Base-by-base conservation (phyloP, 2,113 vertebrate genomes). In the Sigmodon hispidus region DNA sequence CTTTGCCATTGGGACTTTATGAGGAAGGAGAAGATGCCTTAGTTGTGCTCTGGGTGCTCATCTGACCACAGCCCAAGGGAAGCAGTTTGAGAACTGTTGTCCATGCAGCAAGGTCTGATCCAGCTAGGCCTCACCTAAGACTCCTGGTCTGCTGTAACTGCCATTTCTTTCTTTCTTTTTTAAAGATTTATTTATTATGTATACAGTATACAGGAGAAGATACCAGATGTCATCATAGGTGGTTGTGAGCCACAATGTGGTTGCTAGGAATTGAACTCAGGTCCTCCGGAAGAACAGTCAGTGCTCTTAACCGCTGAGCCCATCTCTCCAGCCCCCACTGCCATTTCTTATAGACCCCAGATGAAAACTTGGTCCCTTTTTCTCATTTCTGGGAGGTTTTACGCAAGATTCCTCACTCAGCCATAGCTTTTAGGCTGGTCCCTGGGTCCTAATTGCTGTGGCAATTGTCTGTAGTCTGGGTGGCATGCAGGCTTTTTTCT, bases 371-470 rank as follows among this genome's bases (percentile, higher is more conserved):
- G 7, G 4, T 87, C 36, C 48, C 57, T n/a, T 48, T 85, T 1
- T 3, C 69, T 81, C 36, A 26, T n/a, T 59, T 86, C 72, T 81
- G 21, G 55, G 19, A 45, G 2, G 13, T 17, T 57, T 67, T 97
- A 50, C 99, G 98, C n/a, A n/a, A n/a, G n/a, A 94, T 0, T 73
- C 98, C 81, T 90, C 98, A 1, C 90, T 97, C 40, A 95, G 97
- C 3, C 98, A 98, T 55, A 12, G 97, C 0, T 97, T 99, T 97
- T 13, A 92, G 40, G 2, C 16, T 21, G 16, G 7, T 22, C 16
- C 67, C 57, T 31, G 3, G 31, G 31, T 12, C 3, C 61, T 34
- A 98, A 99, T 76, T 98, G 98, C 0, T 95, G 97, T 52, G 88
- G 50, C 92, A 97, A 24, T 94, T 91, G 40, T 40, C 96, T 99